Conservation (phyloP, 2,113 vertebrate species). For the Mus pahari region DNA sequence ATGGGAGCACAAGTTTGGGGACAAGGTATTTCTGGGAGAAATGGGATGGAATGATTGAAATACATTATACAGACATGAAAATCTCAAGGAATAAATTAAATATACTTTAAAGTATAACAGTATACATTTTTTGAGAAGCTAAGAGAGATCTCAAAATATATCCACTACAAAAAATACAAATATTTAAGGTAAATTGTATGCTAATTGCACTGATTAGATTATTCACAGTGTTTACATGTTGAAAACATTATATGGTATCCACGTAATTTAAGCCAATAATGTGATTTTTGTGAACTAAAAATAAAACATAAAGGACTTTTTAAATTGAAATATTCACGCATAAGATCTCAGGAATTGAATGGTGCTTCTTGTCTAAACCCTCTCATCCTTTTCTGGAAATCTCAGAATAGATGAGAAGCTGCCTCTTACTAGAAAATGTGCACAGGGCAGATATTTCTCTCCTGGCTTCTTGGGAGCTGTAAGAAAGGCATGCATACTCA, state of each 20-base stretch:
- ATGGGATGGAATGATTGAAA: not conserved
- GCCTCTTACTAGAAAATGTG: not conserved
- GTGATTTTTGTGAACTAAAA: not conserved
- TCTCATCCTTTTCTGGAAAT: not conserved
- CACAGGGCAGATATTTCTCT: not conserved
- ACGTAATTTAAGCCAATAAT: not conserved
- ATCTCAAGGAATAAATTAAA: not conserved
- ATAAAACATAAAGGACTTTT: not conserved
- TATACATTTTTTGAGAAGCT: not conserved
- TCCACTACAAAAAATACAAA: not conserved
- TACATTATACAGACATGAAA: not conserved
- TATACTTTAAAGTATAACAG: not conserved
- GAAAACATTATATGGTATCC: not conserved
- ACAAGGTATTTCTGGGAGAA: not conserved
- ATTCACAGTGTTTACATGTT: not conserved
- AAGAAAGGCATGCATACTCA: not conserved
- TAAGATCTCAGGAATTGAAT: not conserved
- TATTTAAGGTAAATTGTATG: not conserved
- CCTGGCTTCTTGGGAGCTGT: slow-evolving; percentile 1
- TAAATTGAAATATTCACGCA: not conserved
- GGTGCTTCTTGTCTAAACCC: not conserved
- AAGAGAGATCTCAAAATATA: not conserved
- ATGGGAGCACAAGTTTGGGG: not conserved
- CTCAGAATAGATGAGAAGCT: not conserved
- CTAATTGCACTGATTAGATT: not conserved